phyloP scores from a whole-genome alignment of 2,888 invertebrate species.

The Phragmatobia fuliginosa region DNA sequence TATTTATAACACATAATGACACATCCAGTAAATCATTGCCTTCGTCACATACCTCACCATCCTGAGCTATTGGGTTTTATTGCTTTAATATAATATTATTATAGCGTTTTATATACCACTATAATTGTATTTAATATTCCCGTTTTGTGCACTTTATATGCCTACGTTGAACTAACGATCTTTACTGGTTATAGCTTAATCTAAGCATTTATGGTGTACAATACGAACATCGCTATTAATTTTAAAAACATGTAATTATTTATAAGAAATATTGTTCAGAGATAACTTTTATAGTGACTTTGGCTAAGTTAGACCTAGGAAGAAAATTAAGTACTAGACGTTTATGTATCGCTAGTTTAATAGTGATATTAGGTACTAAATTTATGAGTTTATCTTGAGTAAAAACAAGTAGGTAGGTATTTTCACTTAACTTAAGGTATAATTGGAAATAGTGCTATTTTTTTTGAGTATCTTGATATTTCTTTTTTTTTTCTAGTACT shows the following conservation, averaged over 20 bases:
- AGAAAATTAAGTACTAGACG: not conserved
- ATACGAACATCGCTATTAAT: slow-evolving; percentile 1
- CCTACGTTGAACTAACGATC: slow-evolving; percentile 26
- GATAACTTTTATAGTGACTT: not conserved
- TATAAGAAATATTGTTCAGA: not conserved
- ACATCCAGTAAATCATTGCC: slow-evolving; percentile 35
- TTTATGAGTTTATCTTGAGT: not conserved
- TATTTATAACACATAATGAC: slow-evolving; percentile 14
- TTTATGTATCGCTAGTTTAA: not conserved
- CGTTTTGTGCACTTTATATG: slow-evolving; percentile 40
- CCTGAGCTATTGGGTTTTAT: slow-evolving; percentile 64
- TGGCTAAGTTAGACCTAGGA: not conserved
- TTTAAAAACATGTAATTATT: not conserved
- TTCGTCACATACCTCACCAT: slow-evolving; percentile 47
- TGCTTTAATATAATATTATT: slow-evolving; percentile 64
- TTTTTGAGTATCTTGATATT: not conserved
- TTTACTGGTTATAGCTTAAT: slow-evolving; percentile 2
- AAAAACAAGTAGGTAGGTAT: not conserved
- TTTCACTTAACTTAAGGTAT: not conserved
- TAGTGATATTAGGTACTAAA: not conserved
- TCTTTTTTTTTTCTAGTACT: too few species aligned
- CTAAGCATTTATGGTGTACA: slow-evolving; percentile 10
- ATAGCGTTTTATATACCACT: slow-evolving; percentile 46
- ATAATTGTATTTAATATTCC: slow-evolving; percentile 52
- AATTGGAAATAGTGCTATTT: not conserved